A percentile compares a stretch with the other conserved stretches of the same genome.
phyloP scores from a whole-genome alignment of 2,113 vertebrate species.

The Melospiza melodia region DNA sequence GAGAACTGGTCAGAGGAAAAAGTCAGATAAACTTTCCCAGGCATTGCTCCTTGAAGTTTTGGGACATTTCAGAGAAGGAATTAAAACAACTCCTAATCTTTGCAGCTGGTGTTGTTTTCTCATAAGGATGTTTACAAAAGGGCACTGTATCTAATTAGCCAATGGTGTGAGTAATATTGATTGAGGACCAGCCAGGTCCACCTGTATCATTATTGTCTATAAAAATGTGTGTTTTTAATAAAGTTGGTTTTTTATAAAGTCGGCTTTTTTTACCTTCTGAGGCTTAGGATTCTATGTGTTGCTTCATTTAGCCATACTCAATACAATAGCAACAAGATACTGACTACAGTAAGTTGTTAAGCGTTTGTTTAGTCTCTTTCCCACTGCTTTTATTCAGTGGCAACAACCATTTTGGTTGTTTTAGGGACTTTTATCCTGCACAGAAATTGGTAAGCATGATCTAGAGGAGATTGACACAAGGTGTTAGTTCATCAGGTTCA shows the following conservation, averaged over 20 bases:
- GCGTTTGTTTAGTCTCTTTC: neutral
- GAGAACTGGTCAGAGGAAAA: neutral
- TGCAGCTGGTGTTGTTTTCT: neutral
- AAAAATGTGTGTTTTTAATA: neutral
- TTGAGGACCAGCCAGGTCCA: neutral
- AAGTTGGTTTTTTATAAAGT: neutral
- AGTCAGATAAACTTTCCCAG: neutral
- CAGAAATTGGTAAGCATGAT: neutral
- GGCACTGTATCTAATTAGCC: neutral
- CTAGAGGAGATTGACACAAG: neutral
- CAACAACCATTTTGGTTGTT: too few relatives aligned
- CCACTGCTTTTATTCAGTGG: neutral
- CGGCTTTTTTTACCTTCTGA: neutral
- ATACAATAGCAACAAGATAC: neutral
- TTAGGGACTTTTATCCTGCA: neutral
- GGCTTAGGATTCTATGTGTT: neutral
- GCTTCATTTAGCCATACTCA: neutral
- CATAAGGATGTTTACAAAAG: neutral
- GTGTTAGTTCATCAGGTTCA: neutral
- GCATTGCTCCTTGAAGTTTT: neutral
- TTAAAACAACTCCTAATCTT: neutral
- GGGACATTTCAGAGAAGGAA: neutral
- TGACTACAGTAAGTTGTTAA: neutral
- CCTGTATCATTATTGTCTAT: neutral
- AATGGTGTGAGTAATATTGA: neutral